Base-by-base conservation (phyloP, 2,797 vertebrate species). In the Sciaenops ocellatus region DNA sequence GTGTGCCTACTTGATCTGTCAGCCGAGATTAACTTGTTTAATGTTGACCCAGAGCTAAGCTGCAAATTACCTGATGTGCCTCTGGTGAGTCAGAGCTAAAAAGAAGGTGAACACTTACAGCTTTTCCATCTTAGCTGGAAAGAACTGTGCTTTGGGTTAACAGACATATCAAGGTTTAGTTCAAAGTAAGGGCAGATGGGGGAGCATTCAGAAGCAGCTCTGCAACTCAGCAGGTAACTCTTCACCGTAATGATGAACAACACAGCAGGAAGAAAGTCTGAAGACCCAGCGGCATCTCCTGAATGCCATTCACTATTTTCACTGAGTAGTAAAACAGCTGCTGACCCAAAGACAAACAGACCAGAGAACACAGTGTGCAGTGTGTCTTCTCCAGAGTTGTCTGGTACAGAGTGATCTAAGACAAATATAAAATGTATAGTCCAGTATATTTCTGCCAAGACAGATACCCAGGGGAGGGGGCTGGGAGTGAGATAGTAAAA, bases 291-390 rank as follows among this genome's bases (percentile, higher is more conserved):
- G 24, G 74, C 78, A 78, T 82, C 82, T 80, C 78, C 76, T 85
- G 76, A 82, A 74, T 78, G 69, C 60, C 81, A 62, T 80, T 89
- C 83, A 82, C 41, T 76, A 26, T 86, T 90, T 88, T 81, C 82
- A 87, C 10, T 75, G 82, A 91, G 82, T 71, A 81, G 79, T 91
- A 89, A 92, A 92, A 91, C 79, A 86, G 73, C 72, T 79, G 67
- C 82, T 68, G 64, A 66, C 73, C 57, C 62, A 51, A 46, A 87
- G 78, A 79, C 65, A 59, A 59, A 81, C 8, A 84, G 51, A 78
- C 38, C 82, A 77, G 73, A 71, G 80, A 85, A 77, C 79, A 76
- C 69, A 82, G 38, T 56, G 54, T 34, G 56, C 16, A 1, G 55
- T 51, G 46, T 60, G 54, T 85, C 76, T 78, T 84, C 71, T 79